Evolutionary conservation across 2,888 invertebrate species (phyloP), one percentile per base, ranked within the genome.

Genomic region (Amphimallon solstitiale): DNA sequence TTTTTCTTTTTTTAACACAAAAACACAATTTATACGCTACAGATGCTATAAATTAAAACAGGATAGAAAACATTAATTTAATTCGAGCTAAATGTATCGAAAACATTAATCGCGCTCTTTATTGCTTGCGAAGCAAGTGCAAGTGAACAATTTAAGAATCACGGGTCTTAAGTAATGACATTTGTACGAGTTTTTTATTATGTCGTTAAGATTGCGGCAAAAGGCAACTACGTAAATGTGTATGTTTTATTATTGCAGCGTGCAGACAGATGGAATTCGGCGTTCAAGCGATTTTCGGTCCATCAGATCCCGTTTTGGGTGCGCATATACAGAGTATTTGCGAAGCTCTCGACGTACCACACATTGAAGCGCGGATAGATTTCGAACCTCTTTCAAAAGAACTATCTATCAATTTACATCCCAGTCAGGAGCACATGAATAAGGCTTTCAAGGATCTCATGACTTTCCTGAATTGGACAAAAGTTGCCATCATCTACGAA

Each of bases 241-340:
- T 29, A 7, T 60, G 21, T 46, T 60, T 46, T 60, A 46, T 56
- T 54, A 23, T 67, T 67, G 0, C 87, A 94, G 94, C 92, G 43
- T 94, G 94, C 80, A 86, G 87, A 3, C 92, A 94, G 80, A 85
- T 96, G 77, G 91, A 92, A 74, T 88, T 89, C 19, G 96, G 97
- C 0, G 92, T 95, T 0, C 92, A 94, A 70, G 94, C 93, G 3
- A 87, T 95, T 74, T 94, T 95, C 80, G 96, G 96, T 6, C 94
- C 94, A 5, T 90, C 93, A 10, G 94, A 95, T 74, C 90, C 93
- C 1, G 84, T 92, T 40, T 84, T 95, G 9, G 92, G 94, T 0
- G 87, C 90, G 0, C 94, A 96, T 73, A 89, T 97, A 51, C 92
- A 93, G 78, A 94, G 94, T 48, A 92, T 97, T 79, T 94, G 95